A percentile compares a stretch with the other conserved stretches of the same genome.
These are phyloP conservation scores for Thaumatotibia leucotreta DNA, from an alignment of 1,140 invertebrate species.

Conservation along the genomic window DNA sequence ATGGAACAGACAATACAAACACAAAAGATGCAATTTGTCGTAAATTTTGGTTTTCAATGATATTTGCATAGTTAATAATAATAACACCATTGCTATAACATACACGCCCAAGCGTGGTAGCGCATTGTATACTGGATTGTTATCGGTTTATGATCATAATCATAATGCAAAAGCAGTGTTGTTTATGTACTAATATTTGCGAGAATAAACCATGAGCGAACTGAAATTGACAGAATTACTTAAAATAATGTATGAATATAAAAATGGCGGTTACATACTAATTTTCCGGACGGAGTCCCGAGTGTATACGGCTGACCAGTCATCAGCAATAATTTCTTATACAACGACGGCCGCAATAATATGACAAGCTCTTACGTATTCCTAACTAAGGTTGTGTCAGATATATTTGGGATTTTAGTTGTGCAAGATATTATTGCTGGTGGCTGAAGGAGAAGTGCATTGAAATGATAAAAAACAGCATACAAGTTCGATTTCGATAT, in stretches of 20 bases:
- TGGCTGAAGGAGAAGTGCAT: too few species aligned
- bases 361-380: too few species aligned
- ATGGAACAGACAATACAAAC: not conserved
- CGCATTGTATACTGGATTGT: not conserved
- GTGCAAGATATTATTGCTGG: too few species aligned
- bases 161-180: not conserved
- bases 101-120: not conserved
- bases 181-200: not conserved
- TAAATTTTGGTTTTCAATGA: not conserved
- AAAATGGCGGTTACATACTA: not conserved
- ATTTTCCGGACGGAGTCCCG: not conserved
- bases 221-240: not conserved
- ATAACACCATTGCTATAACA: not conserved
- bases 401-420: too few species aligned
- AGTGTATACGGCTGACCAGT: not conserved
- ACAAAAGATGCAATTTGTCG: not conserved
- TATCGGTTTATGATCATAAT: not conserved
- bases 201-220: not conserved
- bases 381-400: too few species aligned
- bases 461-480: too few species aligned
- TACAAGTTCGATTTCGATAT: too few species aligned
- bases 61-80: not conserved
- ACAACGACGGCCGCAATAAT: too few species aligned
- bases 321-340: too few species aligned
- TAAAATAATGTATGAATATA: not conserved